Percentiles rank a stretch among this genome's conserved stretches.
Evolutionary conservation across 2,888 invertebrate genomes (phyloP).

Genomic region (Limnephilus lunatus): DNA sequence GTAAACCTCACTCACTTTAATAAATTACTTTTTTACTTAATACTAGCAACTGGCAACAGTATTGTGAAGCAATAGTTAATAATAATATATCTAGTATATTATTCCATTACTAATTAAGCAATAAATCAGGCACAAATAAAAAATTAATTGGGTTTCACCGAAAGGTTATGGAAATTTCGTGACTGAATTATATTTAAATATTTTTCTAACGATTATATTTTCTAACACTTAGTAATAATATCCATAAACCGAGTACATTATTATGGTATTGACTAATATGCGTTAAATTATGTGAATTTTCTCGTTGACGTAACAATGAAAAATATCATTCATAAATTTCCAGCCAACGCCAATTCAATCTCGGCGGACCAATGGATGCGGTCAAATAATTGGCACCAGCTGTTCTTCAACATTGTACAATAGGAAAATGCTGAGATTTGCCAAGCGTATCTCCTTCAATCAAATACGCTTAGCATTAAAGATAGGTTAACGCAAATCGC

Average conservation of each 20-base stretch:
- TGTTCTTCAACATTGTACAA: neutral
- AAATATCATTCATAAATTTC: conserved; percentile 16
- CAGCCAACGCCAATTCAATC: conserved; percentile 16
- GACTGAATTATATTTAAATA: neutral
- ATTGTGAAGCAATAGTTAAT: neutral
- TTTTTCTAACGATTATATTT: neutral
- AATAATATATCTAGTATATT: neutral
- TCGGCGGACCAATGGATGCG: conserved; percentile 8
- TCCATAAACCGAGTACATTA: neutral
- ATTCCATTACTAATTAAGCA: neutral
- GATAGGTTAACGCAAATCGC: neutral
- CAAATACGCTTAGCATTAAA: neutral
- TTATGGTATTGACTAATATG: neutral
- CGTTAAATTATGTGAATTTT: neutral
- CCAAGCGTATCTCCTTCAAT: neutral
- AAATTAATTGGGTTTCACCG: neutral
- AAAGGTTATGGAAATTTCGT: neutral
- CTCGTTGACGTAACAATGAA: conserved; percentile 10
- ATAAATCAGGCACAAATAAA: neutral
- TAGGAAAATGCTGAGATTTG: neutral
- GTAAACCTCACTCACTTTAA: no score
- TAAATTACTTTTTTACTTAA: neutral
- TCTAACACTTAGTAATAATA: neutral
- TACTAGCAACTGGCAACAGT: neutral
- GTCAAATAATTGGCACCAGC: neutral